phyloP scores from a whole-genome alignment of 2,888 invertebrate species.

The Tholera decimalis region DNA sequence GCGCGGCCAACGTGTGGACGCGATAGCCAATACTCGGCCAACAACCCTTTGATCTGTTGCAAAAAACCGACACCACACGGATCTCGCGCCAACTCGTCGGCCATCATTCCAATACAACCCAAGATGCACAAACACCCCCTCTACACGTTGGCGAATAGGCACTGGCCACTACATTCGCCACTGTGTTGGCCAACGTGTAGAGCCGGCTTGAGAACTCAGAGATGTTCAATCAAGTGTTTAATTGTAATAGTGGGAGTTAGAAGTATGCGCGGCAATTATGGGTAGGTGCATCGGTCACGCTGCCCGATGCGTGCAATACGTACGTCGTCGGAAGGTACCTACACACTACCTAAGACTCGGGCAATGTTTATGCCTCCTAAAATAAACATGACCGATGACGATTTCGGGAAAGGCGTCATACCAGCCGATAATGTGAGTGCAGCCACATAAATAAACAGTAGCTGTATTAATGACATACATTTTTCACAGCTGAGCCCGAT shows the following conservation, averaged over 20 bases:
- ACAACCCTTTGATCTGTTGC: too few relatives aligned
- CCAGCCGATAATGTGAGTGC: conserved; percentile 76
- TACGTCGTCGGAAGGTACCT: conserved; percentile 20
- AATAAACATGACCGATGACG: conserved; percentile 85
- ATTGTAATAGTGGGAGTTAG: conserved; percentile 40
- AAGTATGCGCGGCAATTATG: conserved; percentile 42
- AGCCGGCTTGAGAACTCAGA: conserved; percentile 22
- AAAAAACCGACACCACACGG: too few relatives aligned
- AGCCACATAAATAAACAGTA: conserved; percentile 76
- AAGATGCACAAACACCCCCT: too few relatives aligned
- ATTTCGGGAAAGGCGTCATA: conserved; percentile 84
- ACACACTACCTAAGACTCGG: conserved; percentile 48
- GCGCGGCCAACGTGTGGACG: too few relatives aligned
- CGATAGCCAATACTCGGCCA: too few relatives aligned
- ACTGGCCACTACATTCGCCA: too few relatives aligned
- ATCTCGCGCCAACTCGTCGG: too few relatives aligned
- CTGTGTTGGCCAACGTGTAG: too few relatives aligned
- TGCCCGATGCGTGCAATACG: conserved; percentile 36
- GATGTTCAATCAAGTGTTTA: conserved; percentile 53
- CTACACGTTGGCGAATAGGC: too few relatives aligned
- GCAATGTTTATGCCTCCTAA: conserved; percentile 75
- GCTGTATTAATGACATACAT: conserved; percentile 75
- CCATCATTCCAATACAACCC: too few relatives aligned
- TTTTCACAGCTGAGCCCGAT: conserved; percentile 75
- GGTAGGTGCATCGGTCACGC: conserved; percentile 56